phyloP scores from a whole-genome alignment of 1,140 invertebrate species.

The Anagrus nilaparvatae region DNA sequence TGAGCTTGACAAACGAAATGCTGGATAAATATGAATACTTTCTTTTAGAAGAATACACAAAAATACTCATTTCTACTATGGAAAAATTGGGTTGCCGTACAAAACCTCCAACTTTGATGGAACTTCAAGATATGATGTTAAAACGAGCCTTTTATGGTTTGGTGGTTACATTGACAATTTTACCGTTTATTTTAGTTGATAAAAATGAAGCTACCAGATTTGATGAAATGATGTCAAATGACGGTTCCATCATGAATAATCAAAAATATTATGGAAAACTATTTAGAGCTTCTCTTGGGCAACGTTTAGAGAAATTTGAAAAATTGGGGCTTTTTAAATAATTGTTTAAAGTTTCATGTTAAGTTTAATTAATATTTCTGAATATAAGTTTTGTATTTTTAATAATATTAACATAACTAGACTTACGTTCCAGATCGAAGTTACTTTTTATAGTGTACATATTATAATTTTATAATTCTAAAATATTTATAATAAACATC shows the following conservation, averaged over 20 bases:
- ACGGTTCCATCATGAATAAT: constrained; percentile 18
- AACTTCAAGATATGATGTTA: constrained; percentile 28
- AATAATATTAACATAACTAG: no score
- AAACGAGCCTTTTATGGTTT: constrained; percentile 26
- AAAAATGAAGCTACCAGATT: constrained; percentile 21
- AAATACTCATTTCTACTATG: constrained; percentile 29
- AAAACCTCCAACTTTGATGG: constrained; percentile 31
- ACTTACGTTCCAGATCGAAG: no score
- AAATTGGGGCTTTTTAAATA: constrained; percentile 26
- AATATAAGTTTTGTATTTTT: no score
- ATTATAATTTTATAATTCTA: no score
- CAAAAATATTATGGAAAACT: constrained; percentile 8
- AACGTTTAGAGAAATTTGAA: constrained; percentile 23
- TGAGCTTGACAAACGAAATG: constrained; percentile 29
- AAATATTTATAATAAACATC: no score
- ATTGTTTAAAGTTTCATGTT: no score
- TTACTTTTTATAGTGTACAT: no score
- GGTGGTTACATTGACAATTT: constrained; percentile 18
- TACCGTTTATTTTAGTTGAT: constrained; percentile 25
- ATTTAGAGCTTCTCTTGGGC: constrained; percentile 21
- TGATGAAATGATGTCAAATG: constrained; percentile 20
- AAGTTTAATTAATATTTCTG: no score
- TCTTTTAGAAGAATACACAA: constrained; percentile 36
- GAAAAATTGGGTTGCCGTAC: constrained; percentile 31
- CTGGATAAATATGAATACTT: constrained; percentile 25